Evolutionary conservation across 2,113 vertebrate species (phyloP), one percentile per base, ranked within the genome.

Genomic region (Notiomystis cincta): DNA sequence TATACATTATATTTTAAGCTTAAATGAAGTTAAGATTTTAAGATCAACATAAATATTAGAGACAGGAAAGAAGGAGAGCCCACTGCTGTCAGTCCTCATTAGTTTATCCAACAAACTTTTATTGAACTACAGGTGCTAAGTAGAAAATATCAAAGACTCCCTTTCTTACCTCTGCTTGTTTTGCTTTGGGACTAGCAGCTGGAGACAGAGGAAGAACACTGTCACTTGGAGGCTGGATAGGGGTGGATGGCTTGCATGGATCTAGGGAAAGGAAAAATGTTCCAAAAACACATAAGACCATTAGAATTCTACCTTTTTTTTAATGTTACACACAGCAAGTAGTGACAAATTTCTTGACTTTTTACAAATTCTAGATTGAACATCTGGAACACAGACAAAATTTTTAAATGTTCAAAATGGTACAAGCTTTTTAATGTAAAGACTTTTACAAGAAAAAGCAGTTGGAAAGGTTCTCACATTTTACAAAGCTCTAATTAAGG

Each of bases 131-230:
- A 73, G 27, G 17, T 28, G 51, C 3, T 21, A 89, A 71, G 15
- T 1, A 71, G 24, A 67, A 79, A 89, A 75, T 15, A 16, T 54
- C 15, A 31, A 67, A 65, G 37, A 62, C 3, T 73, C 28, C 21
- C 42, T 51, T 83, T 22, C 96, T 96, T 97, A 98, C 98, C 98
- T 98, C 97, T 78, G 61, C 58, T 94, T 90, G 50, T 81, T 96
- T 92, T 87, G 83, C 87, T 87, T 51, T 65, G 5, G 96, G 97
- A 89, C 95, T 98, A 21, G 77, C 90, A 77, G 40, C 75, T 20
- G 96, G 91, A 79, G 96, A 95, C 47, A 86, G 70, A 30, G 90
- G 93, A 82, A 82, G 85, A 51, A 88, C 50, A 37, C 21, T 92
- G 30, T 97, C 95, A 53, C 37, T 73, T 18, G 92, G 71, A 47